Conservation (phyloP, 2,113 vertebrate genomes). For the Hystrix cristata region DNA sequence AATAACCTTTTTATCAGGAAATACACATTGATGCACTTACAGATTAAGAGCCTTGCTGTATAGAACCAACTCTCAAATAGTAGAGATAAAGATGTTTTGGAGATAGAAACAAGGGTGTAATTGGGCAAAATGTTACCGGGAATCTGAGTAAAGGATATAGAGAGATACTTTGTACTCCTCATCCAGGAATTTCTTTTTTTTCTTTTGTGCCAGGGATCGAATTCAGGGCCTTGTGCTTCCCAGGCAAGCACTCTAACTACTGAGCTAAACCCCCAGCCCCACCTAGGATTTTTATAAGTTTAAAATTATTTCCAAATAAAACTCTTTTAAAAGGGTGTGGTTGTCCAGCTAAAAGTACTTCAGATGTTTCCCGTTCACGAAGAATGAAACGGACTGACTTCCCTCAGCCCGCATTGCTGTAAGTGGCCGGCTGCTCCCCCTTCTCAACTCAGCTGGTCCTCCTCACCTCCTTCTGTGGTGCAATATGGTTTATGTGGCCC, state of each 20-base stretch:
- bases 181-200: background rate
- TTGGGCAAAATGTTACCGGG: background rate
- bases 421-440: background rate
- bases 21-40: background rate
- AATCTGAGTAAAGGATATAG: background rate
- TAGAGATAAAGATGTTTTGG: background rate
- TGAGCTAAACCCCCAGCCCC: no score
- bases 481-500: background rate
- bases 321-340: background rate
- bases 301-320: conserved; percentile 29
- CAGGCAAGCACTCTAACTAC: no score
- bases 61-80: background rate
- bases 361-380: background rate
- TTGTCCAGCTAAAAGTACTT: background rate
- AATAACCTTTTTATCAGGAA: background rate
- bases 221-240: no score
- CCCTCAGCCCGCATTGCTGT: no score
- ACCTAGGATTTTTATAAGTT: background rate
- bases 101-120: background rate
- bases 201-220: no score
- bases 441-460: background rate
- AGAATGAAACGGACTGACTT: background rate
- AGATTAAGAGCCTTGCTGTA: background rate
- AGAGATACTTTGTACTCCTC: background rate
- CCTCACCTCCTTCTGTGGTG: background rate